Evolutionary conservation across 2,797 vertebrate species (phyloP).

Genomic region (Limnodromus scolopaceus): DNA sequence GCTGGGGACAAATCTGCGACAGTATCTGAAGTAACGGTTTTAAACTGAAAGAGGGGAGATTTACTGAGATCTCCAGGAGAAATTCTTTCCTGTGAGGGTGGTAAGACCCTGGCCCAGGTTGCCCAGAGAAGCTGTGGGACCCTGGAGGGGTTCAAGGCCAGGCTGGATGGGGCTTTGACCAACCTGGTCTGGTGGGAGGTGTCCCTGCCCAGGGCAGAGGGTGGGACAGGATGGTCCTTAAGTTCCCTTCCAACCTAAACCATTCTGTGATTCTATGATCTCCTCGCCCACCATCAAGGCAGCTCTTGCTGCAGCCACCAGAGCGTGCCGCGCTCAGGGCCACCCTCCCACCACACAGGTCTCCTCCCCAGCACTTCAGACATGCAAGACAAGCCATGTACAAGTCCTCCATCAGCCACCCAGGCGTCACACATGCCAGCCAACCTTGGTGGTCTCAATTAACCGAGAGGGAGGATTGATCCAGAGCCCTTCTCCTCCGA

Average conservation of each 20-base stretch:
- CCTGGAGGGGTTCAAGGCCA: background rate
- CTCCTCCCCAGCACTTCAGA: background rate
- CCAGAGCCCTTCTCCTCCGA: background rate
- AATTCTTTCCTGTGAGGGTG: background rate
- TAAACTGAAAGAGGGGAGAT: background rate
- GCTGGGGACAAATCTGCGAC: background rate
- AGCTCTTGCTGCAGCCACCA: background rate
- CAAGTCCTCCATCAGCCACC: background rate
- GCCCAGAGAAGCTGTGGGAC: background rate
- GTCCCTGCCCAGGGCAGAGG: background rate
- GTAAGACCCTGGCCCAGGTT: background rate
- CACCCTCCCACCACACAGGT: background rate
- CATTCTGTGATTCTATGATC: background rate
- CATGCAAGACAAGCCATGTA: accelerated
- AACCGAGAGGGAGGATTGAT: background rate
- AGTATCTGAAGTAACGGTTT: background rate
- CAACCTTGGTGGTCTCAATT: background rate
- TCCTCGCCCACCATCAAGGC: background rate
- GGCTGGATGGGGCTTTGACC: background rate
- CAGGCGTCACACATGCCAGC: background rate
- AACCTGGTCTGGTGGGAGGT: background rate
- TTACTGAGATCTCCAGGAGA: background rate
- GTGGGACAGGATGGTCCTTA: background rate
- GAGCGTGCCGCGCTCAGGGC: background rate
- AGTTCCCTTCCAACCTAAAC: background rate